Base-by-base conservation (phyloP, 2,113 vertebrate species). In the Lophius piscatorius region DNA sequence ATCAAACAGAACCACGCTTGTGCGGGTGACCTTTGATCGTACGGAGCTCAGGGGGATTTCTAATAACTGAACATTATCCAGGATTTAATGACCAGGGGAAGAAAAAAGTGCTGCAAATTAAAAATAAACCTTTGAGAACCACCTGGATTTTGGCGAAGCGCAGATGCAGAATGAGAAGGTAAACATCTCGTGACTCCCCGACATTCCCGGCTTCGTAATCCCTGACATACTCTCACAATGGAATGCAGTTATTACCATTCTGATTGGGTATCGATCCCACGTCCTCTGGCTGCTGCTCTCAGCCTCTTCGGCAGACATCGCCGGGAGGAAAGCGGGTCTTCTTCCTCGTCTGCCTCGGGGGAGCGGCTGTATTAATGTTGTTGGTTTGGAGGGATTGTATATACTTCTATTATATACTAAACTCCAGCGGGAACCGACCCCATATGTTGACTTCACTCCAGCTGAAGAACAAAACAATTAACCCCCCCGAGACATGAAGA, bases 11-110 rank as follows among this genome's bases (percentile, higher is more conserved):
- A 46, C 21, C 54, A 45, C 64, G 10, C 5, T 60, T 48, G 56
- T 39, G 61, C 44, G 52, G 16, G 17, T 83, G 83, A 90, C 81
- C 89, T 90, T 90, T 87, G 66, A 76, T 69, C 77, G 76, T 69
- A 45, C 17, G 28, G 35, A 29, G 23, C 74, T 42, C 28, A 34
- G 31, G 38, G n/a, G 28, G 52, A 54, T 54, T 61, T 31, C 9
- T 67, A 42, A 70, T 61, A 48, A 40, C 5, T 7, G 57, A 46
- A 65, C 49, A 78, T 51, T 49, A 81, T 54, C 61, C 45, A 46
- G 35, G 44, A 48, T 62, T 73, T 67, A 72, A 81, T 78, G 76
- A 47, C 45, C 50, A 59, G 58, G 35, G 44, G 65, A 66, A 57
- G 18, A 49, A 69, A 51, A n/a, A n/a, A 61, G 28, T 38, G 50